phyloP scores from a whole-genome alignment of 2,888 invertebrate species.

The Zaprionus lineosus region DNA sequence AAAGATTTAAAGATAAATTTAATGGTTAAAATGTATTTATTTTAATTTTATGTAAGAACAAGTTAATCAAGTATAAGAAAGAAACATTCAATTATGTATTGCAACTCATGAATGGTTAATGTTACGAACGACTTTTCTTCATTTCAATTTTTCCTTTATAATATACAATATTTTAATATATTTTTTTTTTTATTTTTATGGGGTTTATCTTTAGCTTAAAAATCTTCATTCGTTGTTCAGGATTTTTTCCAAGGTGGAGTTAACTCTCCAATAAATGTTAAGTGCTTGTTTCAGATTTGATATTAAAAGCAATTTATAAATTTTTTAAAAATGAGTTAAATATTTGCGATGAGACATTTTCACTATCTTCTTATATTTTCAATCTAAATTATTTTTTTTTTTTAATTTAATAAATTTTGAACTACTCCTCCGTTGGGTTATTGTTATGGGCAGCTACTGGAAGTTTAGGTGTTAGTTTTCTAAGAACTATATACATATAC shows the following conservation, averaged over 20 bases:
- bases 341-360: conserved; percentile 71
- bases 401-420: conserved; percentile 16
- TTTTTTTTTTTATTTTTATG: conserved; percentile 34
- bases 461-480: conserved; percentile 34
- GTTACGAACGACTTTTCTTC: conserved; percentile 70
- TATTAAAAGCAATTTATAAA: conserved; percentile 50
- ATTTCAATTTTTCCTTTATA: conserved; percentile 19
- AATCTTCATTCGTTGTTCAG: conserved; percentile 75
- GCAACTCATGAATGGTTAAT: conserved; percentile 77
- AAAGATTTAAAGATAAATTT: conserved; percentile 72
- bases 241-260: conserved; percentile 82
- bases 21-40: conserved; percentile 61
- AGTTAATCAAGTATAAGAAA: conserved; percentile 70
- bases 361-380: background rate
- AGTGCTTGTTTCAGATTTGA: conserved; percentile 11
- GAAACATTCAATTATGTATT: conserved; percentile 66
- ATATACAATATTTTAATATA: conserved; percentile 59
- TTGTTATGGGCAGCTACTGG: conserved; percentile 20
- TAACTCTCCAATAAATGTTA: conserved; percentile 80
- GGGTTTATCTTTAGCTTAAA: conserved; percentile 51
- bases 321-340: conserved; percentile 47
- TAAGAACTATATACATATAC: conserved; percentile 46
- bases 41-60: conserved; percentile 59
- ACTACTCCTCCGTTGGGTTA: conserved; percentile 23
- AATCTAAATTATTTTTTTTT: background rate